Evolutionary conservation across 1,140 invertebrate species (phyloP), one percentile per base, ranked within the genome.

Genomic region (Triops longicaudatus): DNA sequence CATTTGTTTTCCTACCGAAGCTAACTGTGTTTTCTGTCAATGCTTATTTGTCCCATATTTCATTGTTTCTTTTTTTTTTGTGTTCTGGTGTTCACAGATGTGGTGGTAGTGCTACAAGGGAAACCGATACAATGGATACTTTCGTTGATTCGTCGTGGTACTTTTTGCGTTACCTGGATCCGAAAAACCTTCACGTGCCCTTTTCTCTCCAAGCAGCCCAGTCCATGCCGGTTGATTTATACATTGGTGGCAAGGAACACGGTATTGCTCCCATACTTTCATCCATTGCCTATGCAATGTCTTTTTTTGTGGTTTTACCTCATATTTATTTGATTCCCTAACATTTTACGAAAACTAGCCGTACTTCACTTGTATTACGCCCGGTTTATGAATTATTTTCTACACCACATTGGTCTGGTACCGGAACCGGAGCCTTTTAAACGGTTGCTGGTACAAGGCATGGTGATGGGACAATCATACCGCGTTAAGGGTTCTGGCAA

Each of bases 111-210:
- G 93, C 94, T 0, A 86, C 83, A 77, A 85, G 95, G 76, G 97
- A 99, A 88, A 93, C 93, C 0, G 98, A 99, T 83, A 99, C 98
- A 1, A 95, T 99, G 94, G 98, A 99, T 82, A 99, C 98, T 10
- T 99, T 99, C 88, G 95, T 99, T 41, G 98, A 99, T 84, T 99
- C 97, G 72, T 95, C 96, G 3, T 99, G 98, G 98, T 99, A 99
- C 84, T 99, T 91, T 84, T 87, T 98, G 79, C 88, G 98, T 76
- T 99, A 91, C 85, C 85, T 98, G 73, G 96, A 99, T 86, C 84
- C 91, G 7, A 82, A 90, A n/a, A 98, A 98, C 86, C 76, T 84
- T 0, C 81, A 87, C 2, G 82, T 86, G 78, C 92, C 95, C 78
- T 95, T 95, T 84, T 85, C 88, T 79, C 84, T 85, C 73, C 83